Evolutionary conservation across 2,888 invertebrate species (phyloP).

Genomic region (Temnothorax unifasciatus): DNA sequence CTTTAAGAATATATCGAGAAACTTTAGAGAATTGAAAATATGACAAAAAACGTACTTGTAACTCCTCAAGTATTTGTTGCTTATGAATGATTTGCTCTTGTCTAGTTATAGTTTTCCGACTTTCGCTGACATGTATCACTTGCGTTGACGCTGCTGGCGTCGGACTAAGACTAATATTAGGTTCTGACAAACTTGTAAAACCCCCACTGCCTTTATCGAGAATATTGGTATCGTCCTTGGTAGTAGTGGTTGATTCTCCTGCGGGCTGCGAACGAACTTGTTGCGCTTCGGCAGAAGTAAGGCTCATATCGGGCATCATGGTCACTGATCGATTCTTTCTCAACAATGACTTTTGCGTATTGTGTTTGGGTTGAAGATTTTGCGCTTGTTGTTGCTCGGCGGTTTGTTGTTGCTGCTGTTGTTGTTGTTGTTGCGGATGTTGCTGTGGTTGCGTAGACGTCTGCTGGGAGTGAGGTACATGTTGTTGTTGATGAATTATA

Average conservation of each 20-base stretch:
- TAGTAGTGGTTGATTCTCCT: slow-evolving; percentile 82
- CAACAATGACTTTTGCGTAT: slow-evolving; percentile 87
- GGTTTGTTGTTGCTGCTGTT: slow-evolving; percentile 80
- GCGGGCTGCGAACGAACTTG: slow-evolving; percentile 86
- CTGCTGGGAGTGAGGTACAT: slow-evolving; percentile 86
- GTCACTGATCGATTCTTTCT: slow-evolving; percentile 87
- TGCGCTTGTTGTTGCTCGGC: slow-evolving; percentile 81
- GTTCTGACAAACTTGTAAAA: slow-evolving; percentile 81
- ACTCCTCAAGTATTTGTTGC: slow-evolving; percentile 91
- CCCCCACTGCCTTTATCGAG: slow-evolving; percentile 86
- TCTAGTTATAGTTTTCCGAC: slow-evolving; percentile 80
- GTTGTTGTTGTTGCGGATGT: slow-evolving; percentile 78
- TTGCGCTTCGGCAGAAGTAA: slow-evolving; percentile 88
- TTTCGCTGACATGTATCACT: slow-evolving; percentile 77
- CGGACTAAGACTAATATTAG: slow-evolving; percentile 83
- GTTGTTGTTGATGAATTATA: slow-evolving; percentile 84
- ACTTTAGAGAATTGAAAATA: neutral
- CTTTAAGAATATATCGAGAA: neutral
- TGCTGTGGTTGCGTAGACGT: slow-evolving; percentile 85
- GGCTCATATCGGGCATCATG: slow-evolving; percentile 86
- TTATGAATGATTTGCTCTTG: slow-evolving; percentile 90
- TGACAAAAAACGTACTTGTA: slow-evolving; percentile 78
- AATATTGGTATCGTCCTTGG: slow-evolving; percentile 87
- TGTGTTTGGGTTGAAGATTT: slow-evolving; percentile 83
- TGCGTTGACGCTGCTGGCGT: slow-evolving; percentile 73